phyloP scores from a whole-genome alignment of 2,797 vertebrate genomes.

The Syngnathus acus region DNA sequence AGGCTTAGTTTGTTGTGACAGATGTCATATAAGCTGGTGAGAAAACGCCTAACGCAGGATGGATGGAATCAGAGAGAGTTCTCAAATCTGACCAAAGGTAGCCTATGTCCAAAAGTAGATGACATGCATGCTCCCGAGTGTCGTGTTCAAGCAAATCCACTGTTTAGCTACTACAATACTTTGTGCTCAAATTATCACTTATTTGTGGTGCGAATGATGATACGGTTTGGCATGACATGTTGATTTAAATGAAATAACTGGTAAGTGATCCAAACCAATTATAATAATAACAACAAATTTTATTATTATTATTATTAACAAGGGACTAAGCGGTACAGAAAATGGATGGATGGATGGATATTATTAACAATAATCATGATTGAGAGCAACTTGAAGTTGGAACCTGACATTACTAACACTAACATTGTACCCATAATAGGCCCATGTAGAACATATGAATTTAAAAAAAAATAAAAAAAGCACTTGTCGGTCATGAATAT shows the following conservation, averaged over 20 bases:
- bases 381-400: neutral
- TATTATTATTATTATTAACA: neutral
- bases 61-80: neutral
- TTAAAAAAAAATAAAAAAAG: no score
- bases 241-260: neutral
- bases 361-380: neutral
- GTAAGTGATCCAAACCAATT: neutral
- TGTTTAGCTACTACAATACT: neutral
- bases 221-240: neutral
- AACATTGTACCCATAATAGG: no score
- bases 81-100: neutral
- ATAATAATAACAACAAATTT: neutral
- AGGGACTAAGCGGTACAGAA: no score
- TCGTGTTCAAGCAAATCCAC: neutral
- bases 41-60: neutral
- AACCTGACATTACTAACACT: no score
- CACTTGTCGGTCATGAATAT: neutral
- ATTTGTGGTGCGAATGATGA: neutral
- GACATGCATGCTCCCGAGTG: neutral
- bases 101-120: neutral
- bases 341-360: no score
- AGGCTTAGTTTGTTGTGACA: constrained; percentile 25
- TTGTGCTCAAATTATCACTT: neutral
- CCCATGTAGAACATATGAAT: no score
- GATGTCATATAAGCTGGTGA: constrained; percentile 17